Evolutionary conservation across 2,797 vertebrate species (phyloP).

Genomic region (Ispidina lecontei): DNA sequence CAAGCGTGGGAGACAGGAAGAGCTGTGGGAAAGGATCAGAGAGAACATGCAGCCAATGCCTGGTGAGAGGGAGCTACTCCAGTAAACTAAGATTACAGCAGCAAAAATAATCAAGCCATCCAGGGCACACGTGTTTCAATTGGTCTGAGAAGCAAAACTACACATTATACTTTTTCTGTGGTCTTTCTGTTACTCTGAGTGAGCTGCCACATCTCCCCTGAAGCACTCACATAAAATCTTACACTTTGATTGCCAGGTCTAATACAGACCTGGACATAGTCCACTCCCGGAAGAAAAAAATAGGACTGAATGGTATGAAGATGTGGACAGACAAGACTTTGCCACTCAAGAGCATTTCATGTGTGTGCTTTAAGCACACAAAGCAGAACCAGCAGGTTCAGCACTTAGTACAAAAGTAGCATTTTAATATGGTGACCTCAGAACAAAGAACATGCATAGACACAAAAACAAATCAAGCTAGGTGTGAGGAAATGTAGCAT

Average conservation of each 20-base stretch:
- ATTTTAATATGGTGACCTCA: background rate
- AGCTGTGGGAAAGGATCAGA: constrained; percentile 45
- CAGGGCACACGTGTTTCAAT: background rate
- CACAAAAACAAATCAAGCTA: background rate
- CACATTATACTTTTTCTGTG: background rate
- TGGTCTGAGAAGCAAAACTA: background rate
- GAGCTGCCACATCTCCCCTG: background rate
- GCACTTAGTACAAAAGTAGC: background rate
- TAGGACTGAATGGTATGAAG: background rate
- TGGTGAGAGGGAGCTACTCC: constrained; percentile 17
- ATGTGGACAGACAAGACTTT: background rate
- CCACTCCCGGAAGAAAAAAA: background rate
- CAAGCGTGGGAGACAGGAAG: constrained; percentile 45
- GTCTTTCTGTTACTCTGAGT: background rate
- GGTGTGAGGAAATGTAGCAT: background rate
- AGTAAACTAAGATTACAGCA: constrained; percentile 16
- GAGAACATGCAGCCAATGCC: constrained; percentile 17
- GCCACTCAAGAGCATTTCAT: background rate
- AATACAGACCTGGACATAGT: background rate
- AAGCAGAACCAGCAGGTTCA: background rate
- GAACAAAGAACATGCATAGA: background rate
- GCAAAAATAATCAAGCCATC: constrained; percentile 37
- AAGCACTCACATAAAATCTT: background rate
- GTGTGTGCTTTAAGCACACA: background rate
- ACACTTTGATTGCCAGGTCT: background rate